Percentiles rank a stretch among this genome's conserved stretches.
phyloP scores from a whole-genome alignment of 2,797 vertebrate species.

The Pipistrellus nathusii region DNA sequence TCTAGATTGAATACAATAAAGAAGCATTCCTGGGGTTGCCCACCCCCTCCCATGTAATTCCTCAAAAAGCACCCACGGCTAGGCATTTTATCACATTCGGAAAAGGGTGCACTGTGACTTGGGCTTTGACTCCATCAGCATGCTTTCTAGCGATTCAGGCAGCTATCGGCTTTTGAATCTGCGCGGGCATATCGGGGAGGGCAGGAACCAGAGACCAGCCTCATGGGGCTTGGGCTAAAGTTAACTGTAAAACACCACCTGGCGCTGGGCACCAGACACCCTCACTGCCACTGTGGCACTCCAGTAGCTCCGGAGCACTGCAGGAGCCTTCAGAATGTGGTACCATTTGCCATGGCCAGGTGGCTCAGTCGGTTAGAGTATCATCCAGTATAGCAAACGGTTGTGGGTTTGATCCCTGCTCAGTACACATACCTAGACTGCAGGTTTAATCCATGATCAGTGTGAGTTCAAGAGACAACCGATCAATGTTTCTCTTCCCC shows the following conservation, averaged over 20 bases:
- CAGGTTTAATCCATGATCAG: neutral
- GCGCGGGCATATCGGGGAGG: neutral
- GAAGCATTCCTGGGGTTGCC: no score
- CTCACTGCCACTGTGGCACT: neutral
- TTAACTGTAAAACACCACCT: neutral
- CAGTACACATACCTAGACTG: no score
- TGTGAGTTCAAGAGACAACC: neutral
- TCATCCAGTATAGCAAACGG: neutral
- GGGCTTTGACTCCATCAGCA: neutral
- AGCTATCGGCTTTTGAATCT: neutral
- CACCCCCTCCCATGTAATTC: no score
- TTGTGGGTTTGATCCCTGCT: neutral
- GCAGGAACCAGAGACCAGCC: neutral
- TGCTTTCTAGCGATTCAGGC: no score
- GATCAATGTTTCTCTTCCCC: no score
- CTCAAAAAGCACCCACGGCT: neutral
- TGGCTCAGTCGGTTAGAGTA: neutral
- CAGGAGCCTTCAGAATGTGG: neutral
- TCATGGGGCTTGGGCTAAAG: neutral
- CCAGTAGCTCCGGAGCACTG: neutral
- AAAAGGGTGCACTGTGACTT: neutral
- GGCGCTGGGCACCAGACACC: neutral
- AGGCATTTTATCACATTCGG: neutral
- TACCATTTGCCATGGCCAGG: neutral
- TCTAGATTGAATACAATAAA: no score